Percentiles rank a stretch among this genome's conserved stretches.
phyloP scores from a whole-genome alignment of 2,888 invertebrate genomes.

The Tetragnatha montana region DNA sequence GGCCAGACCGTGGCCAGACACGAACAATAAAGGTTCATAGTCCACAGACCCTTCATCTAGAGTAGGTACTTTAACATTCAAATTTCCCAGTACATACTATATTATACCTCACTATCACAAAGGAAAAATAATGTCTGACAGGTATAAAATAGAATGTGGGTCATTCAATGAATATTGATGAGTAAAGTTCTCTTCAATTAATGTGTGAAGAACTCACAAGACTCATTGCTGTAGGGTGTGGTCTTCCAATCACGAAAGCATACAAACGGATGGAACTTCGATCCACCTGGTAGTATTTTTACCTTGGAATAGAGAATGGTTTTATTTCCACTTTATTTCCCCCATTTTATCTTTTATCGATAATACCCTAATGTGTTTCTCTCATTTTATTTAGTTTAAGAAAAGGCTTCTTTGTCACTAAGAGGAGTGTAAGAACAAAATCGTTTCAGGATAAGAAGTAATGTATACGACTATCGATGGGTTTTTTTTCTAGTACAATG shows the following conservation, averaged over 20 bases:
- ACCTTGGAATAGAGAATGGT: conserved; percentile 37
- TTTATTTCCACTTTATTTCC: conserved; percentile 15
- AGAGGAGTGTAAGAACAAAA: too few relatives aligned
- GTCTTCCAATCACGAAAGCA: conserved; percentile 51
- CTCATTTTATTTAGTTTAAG: neutral
- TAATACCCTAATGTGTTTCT: neutral
- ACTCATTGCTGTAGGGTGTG: conserved; percentile 43
- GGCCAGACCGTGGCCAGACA: too few relatives aligned
- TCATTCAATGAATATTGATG: conserved; percentile 40
- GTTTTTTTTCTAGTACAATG: too few relatives aligned
- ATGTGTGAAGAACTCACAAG: conserved; percentile 34
- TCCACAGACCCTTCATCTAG: too few relatives aligned
- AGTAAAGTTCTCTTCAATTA: conserved; percentile 29
- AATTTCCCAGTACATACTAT: too few relatives aligned
- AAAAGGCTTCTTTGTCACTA: too few relatives aligned
- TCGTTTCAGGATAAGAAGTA: too few relatives aligned
- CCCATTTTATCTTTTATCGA: conserved; percentile 1
- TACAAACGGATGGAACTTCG: conserved; percentile 35
- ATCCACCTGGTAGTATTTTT: conserved; percentile 43
- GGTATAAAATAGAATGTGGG: neutral
- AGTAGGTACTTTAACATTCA: too few relatives aligned
- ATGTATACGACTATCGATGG: too few relatives aligned
- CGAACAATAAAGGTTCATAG: too few relatives aligned
- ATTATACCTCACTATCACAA: neutral
- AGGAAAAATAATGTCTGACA: neutral